Evolutionary conservation across 1,140 invertebrate species (phyloP).

Genomic region (Brachionus paranguensis): DNA sequence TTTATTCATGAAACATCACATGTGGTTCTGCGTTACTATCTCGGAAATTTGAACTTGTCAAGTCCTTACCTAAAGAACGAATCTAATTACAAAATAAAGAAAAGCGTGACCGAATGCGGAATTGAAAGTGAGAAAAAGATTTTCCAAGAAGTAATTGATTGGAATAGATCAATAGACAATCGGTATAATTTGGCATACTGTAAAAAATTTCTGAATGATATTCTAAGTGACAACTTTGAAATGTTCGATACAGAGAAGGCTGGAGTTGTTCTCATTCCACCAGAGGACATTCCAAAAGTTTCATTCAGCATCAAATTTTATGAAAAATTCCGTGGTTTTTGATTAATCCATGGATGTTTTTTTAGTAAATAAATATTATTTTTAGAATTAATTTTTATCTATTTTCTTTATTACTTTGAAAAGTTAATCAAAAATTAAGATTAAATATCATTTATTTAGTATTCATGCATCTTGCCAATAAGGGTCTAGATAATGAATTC

Average conservation of each 20-base stretch:
- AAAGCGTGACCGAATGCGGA: background rate
- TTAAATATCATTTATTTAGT: background rate
- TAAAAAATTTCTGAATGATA: slow-evolving; percentile 1
- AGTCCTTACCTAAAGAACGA: background rate
- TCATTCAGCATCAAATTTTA: background rate
- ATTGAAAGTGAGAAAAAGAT: slow-evolving; percentile 5
- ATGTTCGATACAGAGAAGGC: background rate
- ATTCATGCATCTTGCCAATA: no score
- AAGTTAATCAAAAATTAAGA: background rate
- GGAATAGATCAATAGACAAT: background rate
- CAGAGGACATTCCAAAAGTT: background rate
- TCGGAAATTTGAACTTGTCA: background rate
- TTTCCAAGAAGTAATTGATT: background rate
- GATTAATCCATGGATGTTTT: background rate
- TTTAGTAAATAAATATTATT: background rate
- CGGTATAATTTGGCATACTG: background rate
- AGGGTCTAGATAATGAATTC: no score
- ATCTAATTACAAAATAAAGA: background rate
- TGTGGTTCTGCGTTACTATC: background rate
- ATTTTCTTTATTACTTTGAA: background rate
- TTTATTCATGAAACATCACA: background rate
- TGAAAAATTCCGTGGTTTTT: background rate
- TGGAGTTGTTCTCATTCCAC: background rate
- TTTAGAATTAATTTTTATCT: background rate
- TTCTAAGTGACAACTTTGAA: background rate